Evolutionary conservation across 2,113 vertebrate genomes (phyloP).

Genomic region (Lethenteron camtschaticum): DNA sequence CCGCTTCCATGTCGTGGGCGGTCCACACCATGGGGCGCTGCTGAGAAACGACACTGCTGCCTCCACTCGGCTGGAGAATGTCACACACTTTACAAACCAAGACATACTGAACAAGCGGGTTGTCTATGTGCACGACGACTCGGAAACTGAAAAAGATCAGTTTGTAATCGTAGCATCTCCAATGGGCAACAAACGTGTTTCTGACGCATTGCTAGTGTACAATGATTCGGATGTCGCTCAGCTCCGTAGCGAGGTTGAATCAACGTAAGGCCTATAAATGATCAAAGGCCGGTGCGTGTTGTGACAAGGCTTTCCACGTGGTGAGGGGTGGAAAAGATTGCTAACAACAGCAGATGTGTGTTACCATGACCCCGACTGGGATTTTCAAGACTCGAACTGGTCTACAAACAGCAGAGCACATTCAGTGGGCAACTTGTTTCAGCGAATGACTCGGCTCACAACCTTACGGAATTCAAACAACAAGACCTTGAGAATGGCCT

Average conservation of each 20-base stretch:
- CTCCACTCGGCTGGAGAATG: conserved; percentile 14
- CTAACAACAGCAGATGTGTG: conserved; percentile 43
- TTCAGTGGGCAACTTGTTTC: conserved; percentile 51
- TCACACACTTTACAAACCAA: conserved; percentile 35
- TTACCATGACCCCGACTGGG: conserved; percentile 47
- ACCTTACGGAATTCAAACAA: conserved; percentile 52
- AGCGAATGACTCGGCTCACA: conserved; percentile 31
- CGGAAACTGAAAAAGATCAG: conserved; percentile 37
- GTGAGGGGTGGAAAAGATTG: conserved; percentile 35
- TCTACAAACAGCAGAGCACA: conserved; percentile 49
- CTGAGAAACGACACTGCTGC: conserved; percentile 14
- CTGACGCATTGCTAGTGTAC: no score
- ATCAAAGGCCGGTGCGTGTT: conserved; percentile 45
- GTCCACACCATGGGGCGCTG: conserved; percentile 42
- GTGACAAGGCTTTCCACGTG: conserved; percentile 43
- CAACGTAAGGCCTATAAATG: conserved; percentile 47
- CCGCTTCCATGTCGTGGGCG: conserved; percentile 32
- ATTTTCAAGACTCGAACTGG: conserved; percentile 46
- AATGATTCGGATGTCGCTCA: neutral
- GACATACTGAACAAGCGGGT: conserved; percentile 36
- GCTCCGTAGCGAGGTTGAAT: conserved; percentile 28
- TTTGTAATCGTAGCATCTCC: conserved; percentile 30
- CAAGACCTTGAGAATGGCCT: conserved; percentile 34
- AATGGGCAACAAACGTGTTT: no score
- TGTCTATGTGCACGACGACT: conserved; percentile 56